These are phyloP conservation scores for Bombyx mori DNA, from an alignment of 1,140 invertebrate genomes.

Conservation along the genomic window ASM3026992v2 NC_085119.1:6109501-6110000, in stretches of 20 bases:
- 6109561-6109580: too few relatives aligned
- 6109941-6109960: conserved; percentile 71
- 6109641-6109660: neutral
- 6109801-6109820: conserved; percentile 98
- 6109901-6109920: conserved; percentile 74
- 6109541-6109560: too few relatives aligned
- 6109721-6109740: neutral
- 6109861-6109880: conserved; percentile 91
- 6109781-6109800: conserved; percentile 96
- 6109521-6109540: too few relatives aligned
- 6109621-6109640: neutral
- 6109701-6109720: neutral
- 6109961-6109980: conserved; percentile 39
- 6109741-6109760: conserved; percentile 82
- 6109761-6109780: conserved; percentile 98
- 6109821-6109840: conserved; percentile 93
- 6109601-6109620: too few relatives aligned
- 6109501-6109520: too few relatives aligned
- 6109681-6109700: neutral
- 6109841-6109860: conserved; percentile 92
- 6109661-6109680: neutral
- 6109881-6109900: conserved; percentile 71
- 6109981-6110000: conserved; percentile 2
- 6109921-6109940: conserved; percentile 74
- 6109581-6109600: too few relatives aligned